Evolutionary conservation across 2,113 vertebrate species (phyloP).

Genomic region (Pongo pygmaeus): DNA sequence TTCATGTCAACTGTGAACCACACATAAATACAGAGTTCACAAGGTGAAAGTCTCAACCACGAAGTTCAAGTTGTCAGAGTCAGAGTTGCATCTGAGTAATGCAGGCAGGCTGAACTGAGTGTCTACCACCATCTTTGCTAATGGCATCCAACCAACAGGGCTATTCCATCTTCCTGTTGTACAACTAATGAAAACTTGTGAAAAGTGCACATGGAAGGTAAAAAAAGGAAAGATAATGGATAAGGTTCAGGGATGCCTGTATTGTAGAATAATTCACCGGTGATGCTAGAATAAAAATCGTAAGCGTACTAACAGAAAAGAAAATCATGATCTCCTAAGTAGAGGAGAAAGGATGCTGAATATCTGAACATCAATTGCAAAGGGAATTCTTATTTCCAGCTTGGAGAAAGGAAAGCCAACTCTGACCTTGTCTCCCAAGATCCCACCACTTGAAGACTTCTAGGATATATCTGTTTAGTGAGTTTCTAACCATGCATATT

Average conservation of each 20-base stretch:
- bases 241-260: background rate
- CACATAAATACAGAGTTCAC: background rate
- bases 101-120: background rate
- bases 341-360: background rate
- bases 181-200: background rate
- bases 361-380: background rate
- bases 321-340: background rate
- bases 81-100: background rate
- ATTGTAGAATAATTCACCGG: background rate
- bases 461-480: background rate
- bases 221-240: background rate
- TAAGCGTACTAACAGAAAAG: background rate
- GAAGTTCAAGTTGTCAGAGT: background rate
- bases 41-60: background rate
- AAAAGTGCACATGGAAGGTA: background rate
- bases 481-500: background rate
- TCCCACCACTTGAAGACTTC: background rate
- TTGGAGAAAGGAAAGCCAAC: background rate
- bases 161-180: background rate
- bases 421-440: background rate
- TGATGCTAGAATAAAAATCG: background rate
- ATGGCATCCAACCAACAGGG: background rate
- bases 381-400: slow-evolving; percentile 3
- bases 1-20: background rate
- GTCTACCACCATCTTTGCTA: background rate